Evolutionary conservation across 2,888 invertebrate species (phyloP), one percentile per base, ranked within the genome.

Genomic region (Sminthurides aquaticus): DNA sequence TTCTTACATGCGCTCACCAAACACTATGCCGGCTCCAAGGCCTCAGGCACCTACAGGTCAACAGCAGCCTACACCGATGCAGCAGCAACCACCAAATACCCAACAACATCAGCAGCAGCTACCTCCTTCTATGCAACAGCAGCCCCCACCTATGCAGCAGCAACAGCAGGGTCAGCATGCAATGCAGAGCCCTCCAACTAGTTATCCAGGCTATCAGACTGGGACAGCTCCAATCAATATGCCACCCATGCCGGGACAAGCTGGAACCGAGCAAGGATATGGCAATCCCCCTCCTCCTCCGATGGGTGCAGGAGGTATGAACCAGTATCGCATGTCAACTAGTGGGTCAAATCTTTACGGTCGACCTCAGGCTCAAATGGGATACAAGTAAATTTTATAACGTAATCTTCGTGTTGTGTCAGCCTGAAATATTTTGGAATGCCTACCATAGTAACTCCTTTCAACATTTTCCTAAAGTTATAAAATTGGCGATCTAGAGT

Each of bases 331-430:
- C 57, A 49, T 63, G 24, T 57, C 63, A 48, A 25, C 18, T 8
- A 34, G 28, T 25, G 57, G 57, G n/a, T n/a, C 28, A 28, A 63
- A 20, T 60, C n/a, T 25, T 27, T 57, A 62, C 48, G 62, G 57
- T 18, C 57, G 62, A 1, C 63, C 58, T 2, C 58, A 43, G 22
- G 28, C 48, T 56, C 63, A 57, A 49, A 57, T 58, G 58, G 63
- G 63, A 24, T 63, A 63, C 49, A 63, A 63, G 52, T 63, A 63
- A 49, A 24, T 27, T n/a, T n/a, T n/a, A n/a, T n/a, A n/a, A n/a
- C n/a, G n/a, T n/a, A n/a, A n/a, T n/a, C n/a, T n/a, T n/a, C n/a
- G n/a, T n/a, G n/a, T n/a, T n/a, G n/a, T n/a, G n/a, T n/a, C n/a
- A n/a, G n/a, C n/a, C n/a, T n/a, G n/a, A n/a, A n/a, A n/a, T n/a